Conservation (phyloP, 1,140 invertebrate genomes). For the Pseudachorutes palmiensis region DNA sequence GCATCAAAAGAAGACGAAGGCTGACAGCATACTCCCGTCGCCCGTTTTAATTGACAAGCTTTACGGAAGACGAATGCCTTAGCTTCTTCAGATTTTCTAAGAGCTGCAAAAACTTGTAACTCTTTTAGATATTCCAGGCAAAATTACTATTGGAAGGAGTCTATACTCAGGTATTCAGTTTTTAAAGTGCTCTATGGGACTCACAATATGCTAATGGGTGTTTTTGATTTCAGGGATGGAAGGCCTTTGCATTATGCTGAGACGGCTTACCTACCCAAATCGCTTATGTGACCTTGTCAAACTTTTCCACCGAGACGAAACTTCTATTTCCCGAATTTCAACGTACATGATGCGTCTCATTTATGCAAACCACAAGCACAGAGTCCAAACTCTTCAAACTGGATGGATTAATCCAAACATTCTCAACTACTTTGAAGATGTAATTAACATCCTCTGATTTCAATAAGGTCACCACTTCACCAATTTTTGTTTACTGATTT, state of each 20-base stretch:
- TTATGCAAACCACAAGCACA: too few relatives aligned
- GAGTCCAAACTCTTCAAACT: too few relatives aligned
- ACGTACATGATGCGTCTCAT: too few relatives aligned
- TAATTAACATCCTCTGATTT: too few relatives aligned
- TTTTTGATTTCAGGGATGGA: background rate
- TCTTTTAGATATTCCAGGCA: background rate
- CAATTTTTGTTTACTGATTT: too few relatives aligned
- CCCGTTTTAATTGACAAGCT: too few relatives aligned
- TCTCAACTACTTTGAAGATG: too few relatives aligned
- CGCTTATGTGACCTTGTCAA: background rate
- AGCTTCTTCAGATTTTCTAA: background rate
- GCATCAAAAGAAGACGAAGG: too few relatives aligned
- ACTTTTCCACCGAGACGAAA: background rate
- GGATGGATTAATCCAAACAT: too few relatives aligned
- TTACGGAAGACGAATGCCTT: background rate
- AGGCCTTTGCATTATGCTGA: background rate
- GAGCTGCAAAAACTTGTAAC: too few relatives aligned
- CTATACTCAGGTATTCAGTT: background rate
- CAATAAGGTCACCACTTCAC: too few relatives aligned
- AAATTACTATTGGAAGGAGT: background rate
- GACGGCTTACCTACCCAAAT: background rate
- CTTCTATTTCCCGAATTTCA: background rate
- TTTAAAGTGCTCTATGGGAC: background rate
- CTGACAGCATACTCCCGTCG: too few relatives aligned
- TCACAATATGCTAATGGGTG: background rate